Conservation (phyloP, 2,113 vertebrate genomes). For the Petromus typicus region DNA sequence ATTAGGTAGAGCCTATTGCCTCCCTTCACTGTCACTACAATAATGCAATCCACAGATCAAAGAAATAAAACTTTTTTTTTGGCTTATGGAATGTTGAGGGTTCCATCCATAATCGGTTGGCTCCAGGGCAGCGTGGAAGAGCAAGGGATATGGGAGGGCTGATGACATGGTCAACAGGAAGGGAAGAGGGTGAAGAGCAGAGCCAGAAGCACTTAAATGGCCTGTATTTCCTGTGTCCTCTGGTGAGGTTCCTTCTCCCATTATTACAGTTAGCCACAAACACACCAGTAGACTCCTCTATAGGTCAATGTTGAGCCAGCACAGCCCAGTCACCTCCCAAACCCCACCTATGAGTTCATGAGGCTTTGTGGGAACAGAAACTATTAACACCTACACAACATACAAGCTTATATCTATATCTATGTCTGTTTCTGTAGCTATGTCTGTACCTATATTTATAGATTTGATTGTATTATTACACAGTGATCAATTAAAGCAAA, state of each 20-base stretch:
- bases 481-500: too few relatives aligned
- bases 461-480: background rate
- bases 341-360: background rate
- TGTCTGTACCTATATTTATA: background rate
- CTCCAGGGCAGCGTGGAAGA: background rate
- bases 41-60: background rate
- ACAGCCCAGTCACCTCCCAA: background rate
- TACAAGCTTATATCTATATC: background rate
- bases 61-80: background rate
- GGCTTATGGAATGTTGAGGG: background rate
- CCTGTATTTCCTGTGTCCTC: background rate
- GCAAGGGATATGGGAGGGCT: background rate
- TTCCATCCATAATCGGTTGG: background rate
- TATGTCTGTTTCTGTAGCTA: too few relatives aligned
- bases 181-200: background rate
- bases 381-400: background rate
- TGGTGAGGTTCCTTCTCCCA: background rate
- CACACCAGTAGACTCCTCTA: background rate
- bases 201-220: background rate
- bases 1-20: background rate
- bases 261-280: background rate
- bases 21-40: background rate
- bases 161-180: background rate
- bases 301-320: background rate
- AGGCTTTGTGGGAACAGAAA: background rate